Base-by-base conservation (phyloP, 2,888 invertebrate species). In the Drosophila maculinotata region DNA sequence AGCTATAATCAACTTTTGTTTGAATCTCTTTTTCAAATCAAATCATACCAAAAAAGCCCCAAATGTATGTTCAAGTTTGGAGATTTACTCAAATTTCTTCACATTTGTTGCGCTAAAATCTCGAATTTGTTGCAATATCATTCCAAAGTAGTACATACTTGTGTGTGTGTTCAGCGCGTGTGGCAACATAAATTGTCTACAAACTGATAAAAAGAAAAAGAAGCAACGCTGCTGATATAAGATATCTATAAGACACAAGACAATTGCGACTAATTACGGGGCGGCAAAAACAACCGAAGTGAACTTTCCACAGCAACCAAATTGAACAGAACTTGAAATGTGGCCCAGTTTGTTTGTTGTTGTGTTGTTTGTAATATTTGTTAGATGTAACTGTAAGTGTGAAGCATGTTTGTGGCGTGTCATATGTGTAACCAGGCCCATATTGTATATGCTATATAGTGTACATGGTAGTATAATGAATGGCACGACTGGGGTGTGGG, bases 261-360 rank as follows among this genome's bases (percentile, higher is more conserved):
- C 66, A 67, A 67, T 67, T 67, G 68, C 68, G 60, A 20, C 51
- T 59, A 59, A 67, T 67, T 66, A 51, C 48, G 57, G 25, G 65
- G 48, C 66, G 33, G 51, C 59, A 41, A 41, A 67, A 45, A 41
- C 26, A 47, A 39, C 28, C 38, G 12, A 28, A 42, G 47, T 14
- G n/a, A 28, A 14, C 33, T 15, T 9, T 26, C 17, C 41, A 14
- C 14, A 38, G 49, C 45, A 57, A 35, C n/a, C 31, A 23, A 15
- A 17, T 7, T 7, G 14, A 33, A 20, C 35, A 10, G 23, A 31
- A 25, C 39, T 41, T 23, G 44, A 53, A 51, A 30, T 41, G 35
- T 69, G 49, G 36, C 64, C 54, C 49, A 45, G 12, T 56, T 56
- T 54, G 2, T 6, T 26, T 15, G 14, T 31, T 9, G 6, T 17